phyloP scores from a whole-genome alignment of 2,797 vertebrate species.

The Enteromius anoplus region DNA sequence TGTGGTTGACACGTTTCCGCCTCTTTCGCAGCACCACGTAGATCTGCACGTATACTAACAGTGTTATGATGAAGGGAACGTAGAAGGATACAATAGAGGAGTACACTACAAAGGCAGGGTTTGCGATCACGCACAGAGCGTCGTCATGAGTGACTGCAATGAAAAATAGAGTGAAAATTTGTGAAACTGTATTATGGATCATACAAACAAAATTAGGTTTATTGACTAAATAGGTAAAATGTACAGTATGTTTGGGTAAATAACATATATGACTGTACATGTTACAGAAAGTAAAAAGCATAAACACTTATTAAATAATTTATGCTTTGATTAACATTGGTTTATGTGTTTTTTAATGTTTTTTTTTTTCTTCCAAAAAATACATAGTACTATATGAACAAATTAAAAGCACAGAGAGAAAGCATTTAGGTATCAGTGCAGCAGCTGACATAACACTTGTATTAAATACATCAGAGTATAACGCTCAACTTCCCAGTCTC shows the following conservation, averaged over 20 bases:
- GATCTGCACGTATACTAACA: conserved; percentile 98
- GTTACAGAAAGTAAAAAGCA: neutral
- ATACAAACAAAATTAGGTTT: neutral
- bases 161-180: conserved; percentile 31
- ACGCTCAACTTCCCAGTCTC: neutral
- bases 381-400: neutral
- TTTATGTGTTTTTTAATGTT: neutral
- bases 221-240: neutral
- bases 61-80: conserved; percentile 97
- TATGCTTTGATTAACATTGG: neutral
- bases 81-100: conserved; percentile 99
- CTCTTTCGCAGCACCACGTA: conserved; percentile 93
- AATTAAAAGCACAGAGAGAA: neutral
- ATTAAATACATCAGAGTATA: neutral
- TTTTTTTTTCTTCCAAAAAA: neutral
- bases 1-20: conserved; percentile 94
- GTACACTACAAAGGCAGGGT: conserved; percentile 97
- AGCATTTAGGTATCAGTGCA: neutral
- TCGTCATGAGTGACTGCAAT: conserved; percentile 88
- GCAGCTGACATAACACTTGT: neutral
- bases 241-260: neutral
- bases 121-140: conserved; percentile 89
- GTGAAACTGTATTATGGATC: neutral
- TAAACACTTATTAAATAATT: neutral
- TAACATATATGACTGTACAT: neutral